These are phyloP conservation scores for Pandemis corylana DNA, from an alignment of 2,888 invertebrate species.

Conservation along the genomic window DNA sequence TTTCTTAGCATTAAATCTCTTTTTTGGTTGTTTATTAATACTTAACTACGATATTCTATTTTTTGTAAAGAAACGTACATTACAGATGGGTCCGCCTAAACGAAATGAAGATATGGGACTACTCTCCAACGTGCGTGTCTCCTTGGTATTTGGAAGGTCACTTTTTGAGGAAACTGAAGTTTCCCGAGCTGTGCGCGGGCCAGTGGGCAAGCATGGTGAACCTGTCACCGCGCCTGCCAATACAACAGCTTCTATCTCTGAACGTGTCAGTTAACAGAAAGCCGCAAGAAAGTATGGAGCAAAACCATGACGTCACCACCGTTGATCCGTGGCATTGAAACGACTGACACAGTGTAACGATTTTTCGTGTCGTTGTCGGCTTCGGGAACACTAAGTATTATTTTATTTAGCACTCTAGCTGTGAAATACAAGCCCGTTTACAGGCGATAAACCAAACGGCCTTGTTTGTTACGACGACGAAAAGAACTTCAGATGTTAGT, in stretches of 20 bases:
- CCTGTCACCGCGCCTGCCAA: slow-evolving; percentile 87
- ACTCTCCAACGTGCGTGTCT: slow-evolving; percentile 88
- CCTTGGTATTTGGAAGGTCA: slow-evolving; percentile 90
- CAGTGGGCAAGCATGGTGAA: slow-evolving; percentile 92
- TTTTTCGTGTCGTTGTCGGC: slow-evolving; percentile 8
- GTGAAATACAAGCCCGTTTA: slow-evolving; percentile 25
- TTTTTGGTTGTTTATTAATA: too few relatives aligned
- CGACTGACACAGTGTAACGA: slow-evolving; percentile 42
- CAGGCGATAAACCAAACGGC: slow-evolving; percentile 29
- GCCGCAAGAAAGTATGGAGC: slow-evolving; percentile 79
- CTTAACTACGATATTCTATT: neutral
- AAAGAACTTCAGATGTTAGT: slow-evolving; percentile 1
- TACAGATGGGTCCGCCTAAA: slow-evolving; percentile 88
- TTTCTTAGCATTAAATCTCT: neutral
- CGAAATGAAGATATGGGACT: slow-evolving; percentile 88
- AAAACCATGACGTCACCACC: slow-evolving; percentile 74
- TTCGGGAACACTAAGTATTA: slow-evolving; percentile 29
- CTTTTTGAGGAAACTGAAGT: slow-evolving; percentile 87
- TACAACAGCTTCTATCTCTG: slow-evolving; percentile 80
- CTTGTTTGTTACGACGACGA: slow-evolving; percentile 22
- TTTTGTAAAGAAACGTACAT: slow-evolving; percentile 37
- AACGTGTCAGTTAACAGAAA: slow-evolving; percentile 81
- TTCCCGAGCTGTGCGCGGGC: slow-evolving; percentile 89
- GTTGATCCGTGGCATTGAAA: slow-evolving; percentile 67
- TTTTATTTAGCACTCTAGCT: slow-evolving; percentile 22